phyloP scores from a whole-genome alignment of 35 echinoderm and acorn worm genomes.

The Lytechinus pictus region DNA sequence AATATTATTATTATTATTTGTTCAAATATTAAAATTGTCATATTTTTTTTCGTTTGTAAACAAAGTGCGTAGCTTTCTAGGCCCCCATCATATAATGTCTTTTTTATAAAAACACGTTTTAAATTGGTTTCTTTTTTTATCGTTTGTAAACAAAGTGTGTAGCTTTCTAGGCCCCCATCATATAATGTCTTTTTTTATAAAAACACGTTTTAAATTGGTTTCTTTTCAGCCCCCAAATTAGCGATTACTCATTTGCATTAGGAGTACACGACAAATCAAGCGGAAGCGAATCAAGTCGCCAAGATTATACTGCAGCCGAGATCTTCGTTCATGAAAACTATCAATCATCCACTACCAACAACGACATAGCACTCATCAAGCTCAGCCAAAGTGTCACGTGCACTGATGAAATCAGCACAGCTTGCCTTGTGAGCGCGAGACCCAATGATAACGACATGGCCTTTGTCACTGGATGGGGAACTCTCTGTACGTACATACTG shows the following conservation, averaged over 20 bases:
- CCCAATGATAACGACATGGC: neutral
- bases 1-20: no score
- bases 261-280: neutral
- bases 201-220: no score
- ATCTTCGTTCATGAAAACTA: conserved; percentile 21
- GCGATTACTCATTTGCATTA: neutral
- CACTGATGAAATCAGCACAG: neutral
- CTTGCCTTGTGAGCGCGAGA: neutral
- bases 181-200: no score
- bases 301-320: neutral
- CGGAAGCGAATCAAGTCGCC: neutral
- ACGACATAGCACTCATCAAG: conserved; percentile 33
- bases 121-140: no score
- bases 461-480: conserved; percentile 30
- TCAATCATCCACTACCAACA: no score
- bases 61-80: no score
- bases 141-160: no score
- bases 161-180: no score
- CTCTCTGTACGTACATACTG: neutral
- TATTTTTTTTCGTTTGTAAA: no score
- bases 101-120: no score
- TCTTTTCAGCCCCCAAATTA: neutral
- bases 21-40: no score
- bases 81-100: no score
- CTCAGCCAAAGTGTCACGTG: neutral